Evolutionary conservation across 1,140 invertebrate species (phyloP).

Genomic region (Cherax destructor): DNA sequence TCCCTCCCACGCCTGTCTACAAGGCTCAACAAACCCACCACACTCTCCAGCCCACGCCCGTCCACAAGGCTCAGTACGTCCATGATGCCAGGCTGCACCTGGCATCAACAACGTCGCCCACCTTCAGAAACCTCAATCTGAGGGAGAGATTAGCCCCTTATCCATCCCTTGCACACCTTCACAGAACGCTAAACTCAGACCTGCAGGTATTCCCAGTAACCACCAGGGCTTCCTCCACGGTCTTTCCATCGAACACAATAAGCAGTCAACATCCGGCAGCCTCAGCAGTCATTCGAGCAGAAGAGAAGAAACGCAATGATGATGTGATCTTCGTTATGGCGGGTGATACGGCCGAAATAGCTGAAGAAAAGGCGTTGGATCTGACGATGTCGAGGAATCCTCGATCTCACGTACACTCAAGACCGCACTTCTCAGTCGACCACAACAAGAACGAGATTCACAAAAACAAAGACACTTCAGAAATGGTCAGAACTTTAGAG

Average conservation of each 20-base stretch:
- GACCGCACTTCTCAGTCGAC: constrained; percentile 7
- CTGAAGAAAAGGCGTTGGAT: constrained; percentile 58
- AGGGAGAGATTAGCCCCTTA: constrained; percentile 51
- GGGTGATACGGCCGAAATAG: constrained; percentile 54
- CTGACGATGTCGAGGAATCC: constrained; percentile 30
- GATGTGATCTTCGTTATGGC: constrained; percentile 60
- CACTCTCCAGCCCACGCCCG: background rate
- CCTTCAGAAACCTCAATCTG: constrained; percentile 45
- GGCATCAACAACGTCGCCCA: constrained; percentile 29
- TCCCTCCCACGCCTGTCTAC: background rate
- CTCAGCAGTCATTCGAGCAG: background rate
- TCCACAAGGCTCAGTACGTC: constrained; percentile 79
- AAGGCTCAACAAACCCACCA: too few species aligned
- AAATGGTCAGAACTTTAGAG: background rate
- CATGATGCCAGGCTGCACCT: constrained; percentile 27
- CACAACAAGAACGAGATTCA: constrained; percentile 43
- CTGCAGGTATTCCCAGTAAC: constrained; percentile 51
- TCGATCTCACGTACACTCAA: background rate
- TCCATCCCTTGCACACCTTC: constrained; percentile 43
- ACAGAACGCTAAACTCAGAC: constrained; percentile 38
- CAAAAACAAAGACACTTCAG: background rate
- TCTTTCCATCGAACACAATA: background rate
- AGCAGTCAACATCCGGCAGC: background rate
- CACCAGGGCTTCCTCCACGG: background rate
- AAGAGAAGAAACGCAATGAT: background rate